Evolutionary conservation across 1,140 invertebrate species (phyloP), one percentile per base, ranked within the genome.

Genomic region (Drosophila watanabei): DNA sequence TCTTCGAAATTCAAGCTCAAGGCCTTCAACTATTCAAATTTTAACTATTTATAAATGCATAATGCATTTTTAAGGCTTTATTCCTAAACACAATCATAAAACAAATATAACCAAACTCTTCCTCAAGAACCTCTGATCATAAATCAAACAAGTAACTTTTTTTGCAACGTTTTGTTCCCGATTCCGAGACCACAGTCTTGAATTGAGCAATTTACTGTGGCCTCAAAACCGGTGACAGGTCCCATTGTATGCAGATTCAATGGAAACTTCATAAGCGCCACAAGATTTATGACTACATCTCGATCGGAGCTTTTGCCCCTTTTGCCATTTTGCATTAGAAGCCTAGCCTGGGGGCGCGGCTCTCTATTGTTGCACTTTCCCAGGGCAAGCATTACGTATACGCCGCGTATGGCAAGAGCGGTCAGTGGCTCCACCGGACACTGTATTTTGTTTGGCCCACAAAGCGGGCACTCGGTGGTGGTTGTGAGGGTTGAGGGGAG

Each of bases 261-360:
- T 80, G 59, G 78, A 80, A 80, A 80, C 60, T 78, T 75, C 63
- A 75, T 76, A 65, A 60, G 72, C 61, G 35, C 54, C 72, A 75
- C 63, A 71, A 86, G 81, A 88, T 88, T 88, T 88, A 88, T 88
- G 85, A 78, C 82, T 86, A 73, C 64, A 86, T 80, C 80, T 86
- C 81, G 80, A 76, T 80, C 46, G 66, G 20, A 49, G 28, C 16
- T 13, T 32, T 32, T 32, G 49, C 48, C 48, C 43, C 51, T 41
- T 58, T 71, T 56, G 39, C 51, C 14, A 57, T 28, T 75, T 61
- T 63, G 77, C 76, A 80, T 80, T 80, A 80, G 77, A 80, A 66
- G 30, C 35, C 30, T 30, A 20, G 28, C 69, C 65, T 45, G 60
- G 48, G 16, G 75, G 66, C 75, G 68, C 60, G 52, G 48, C 30